phyloP scores from a whole-genome alignment of 2,113 vertebrate species.

The Himantopus leucocephalus region DNA sequence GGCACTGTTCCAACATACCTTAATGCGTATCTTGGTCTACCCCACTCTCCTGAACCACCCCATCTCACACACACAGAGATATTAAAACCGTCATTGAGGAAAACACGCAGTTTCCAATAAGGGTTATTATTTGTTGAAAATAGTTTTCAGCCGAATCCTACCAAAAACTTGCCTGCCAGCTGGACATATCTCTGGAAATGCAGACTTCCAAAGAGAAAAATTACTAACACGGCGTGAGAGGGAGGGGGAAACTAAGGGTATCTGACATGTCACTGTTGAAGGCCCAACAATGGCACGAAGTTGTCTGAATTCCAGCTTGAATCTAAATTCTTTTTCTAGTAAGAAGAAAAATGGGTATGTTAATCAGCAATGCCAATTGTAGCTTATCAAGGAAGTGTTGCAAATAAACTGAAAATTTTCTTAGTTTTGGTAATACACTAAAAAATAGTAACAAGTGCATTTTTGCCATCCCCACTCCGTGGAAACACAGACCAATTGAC shows the following conservation, averaged over 20 bases:
- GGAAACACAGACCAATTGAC: background rate
- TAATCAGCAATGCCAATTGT: background rate
- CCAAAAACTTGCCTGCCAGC: background rate
- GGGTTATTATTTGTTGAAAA: background rate
- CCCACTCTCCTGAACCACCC: background rate
- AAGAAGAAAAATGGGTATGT: background rate
- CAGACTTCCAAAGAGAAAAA: background rate
- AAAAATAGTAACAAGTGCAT: background rate
- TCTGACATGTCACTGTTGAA: background rate
- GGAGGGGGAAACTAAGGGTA: background rate
- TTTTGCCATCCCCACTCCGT: background rate
- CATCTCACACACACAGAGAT: background rate
- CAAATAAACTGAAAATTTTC: background rate
- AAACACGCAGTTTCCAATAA: background rate
- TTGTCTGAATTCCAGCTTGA: background rate
- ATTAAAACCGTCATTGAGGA: background rate
- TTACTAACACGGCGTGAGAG: rapidly evolving
- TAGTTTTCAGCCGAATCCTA: background rate
- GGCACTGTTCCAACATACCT: background rate
- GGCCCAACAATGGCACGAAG: background rate
- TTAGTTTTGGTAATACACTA: background rate
- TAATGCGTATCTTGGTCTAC: background rate
- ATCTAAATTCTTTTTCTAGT: background rate
- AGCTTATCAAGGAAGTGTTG: background rate
- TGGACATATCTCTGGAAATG: background rate